Percentiles rank a stretch among this genome's conserved stretches.
Evolutionary conservation across 2,888 invertebrate genomes (phyloP).

Genomic region (Hyposoter dolosus): DNA sequence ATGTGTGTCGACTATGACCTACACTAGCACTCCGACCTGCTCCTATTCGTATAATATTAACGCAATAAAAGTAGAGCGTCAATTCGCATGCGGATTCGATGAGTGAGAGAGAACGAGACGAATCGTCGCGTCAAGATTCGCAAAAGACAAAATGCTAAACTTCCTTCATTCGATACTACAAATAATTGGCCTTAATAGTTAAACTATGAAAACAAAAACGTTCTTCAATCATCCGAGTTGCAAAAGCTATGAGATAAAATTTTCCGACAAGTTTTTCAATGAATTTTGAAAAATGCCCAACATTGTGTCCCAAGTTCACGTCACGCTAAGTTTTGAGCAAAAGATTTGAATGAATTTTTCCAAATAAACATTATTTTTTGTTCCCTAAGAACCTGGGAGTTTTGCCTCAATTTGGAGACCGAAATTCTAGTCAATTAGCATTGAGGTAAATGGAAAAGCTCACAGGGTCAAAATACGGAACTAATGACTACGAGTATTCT

Average conservation of each 20-base stretch:
- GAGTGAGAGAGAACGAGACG: conserved; percentile 6
- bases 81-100: conserved; percentile 1
- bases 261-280: neutral
- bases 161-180: neutral
- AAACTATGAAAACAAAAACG: neutral
- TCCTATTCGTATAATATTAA: conserved; percentile 17
- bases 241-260: too few species aligned
- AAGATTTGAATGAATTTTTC: neutral
- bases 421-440: too few species aligned
- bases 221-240: neutral
- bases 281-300: neutral
- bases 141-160: neutral
- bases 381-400: too few species aligned
- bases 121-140: neutral
- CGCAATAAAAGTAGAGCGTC: conserved; percentile 44
- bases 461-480: too few species aligned
- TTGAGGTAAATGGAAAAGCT: too few species aligned
- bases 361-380: too few species aligned
- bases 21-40: conserved; percentile 14
- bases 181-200: neutral
- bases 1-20: conserved; percentile 56
- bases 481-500: too few species aligned
- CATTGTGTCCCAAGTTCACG: neutral
- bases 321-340: neutral
- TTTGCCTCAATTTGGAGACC: too few species aligned